phyloP scores from a whole-genome alignment of 2,113 vertebrate genomes.

The Paedocypris sp. region DNA sequence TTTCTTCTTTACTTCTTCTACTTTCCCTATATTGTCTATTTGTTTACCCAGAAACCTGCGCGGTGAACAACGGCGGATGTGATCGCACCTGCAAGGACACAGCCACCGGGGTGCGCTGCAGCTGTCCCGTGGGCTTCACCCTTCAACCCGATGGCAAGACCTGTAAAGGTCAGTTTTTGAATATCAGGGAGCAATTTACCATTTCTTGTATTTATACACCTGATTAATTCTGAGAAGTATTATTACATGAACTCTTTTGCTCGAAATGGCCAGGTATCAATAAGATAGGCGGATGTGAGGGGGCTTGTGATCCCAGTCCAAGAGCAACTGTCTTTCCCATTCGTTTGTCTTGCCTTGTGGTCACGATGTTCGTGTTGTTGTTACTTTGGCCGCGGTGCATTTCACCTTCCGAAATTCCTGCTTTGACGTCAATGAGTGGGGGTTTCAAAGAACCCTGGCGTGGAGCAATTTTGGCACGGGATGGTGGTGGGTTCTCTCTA shows the following conservation, averaged over 20 bases:
- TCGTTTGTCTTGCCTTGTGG: conserved; percentile 17
- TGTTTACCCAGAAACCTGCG: conserved; percentile 81
- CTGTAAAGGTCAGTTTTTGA: conserved; percentile 85
- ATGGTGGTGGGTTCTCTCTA: conserved; percentile 41
- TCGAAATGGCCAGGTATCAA: conserved; percentile 25
- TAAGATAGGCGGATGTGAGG: background rate
- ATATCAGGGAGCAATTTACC: conserved; percentile 34
- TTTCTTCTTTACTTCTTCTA: conserved; percentile 20
- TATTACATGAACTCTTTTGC: conserved; percentile 16
- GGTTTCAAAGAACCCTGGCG: conserved; percentile 24
- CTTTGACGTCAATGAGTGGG: conserved; percentile 40
- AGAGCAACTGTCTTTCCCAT: conserved; percentile 22
- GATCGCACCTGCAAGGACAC: conserved; percentile 96
- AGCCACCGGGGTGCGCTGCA: conserved; percentile 89
- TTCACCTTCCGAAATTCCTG: conserved; percentile 34
- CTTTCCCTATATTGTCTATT: conserved; percentile 30
- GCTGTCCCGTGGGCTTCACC: conserved; percentile 92
- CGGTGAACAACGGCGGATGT: conserved; percentile 93
- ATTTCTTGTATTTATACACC: conserved; percentile 37
- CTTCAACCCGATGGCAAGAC: conserved; percentile 94
- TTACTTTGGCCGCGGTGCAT: conserved; percentile 37
- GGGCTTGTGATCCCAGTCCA: conserved; percentile 43
- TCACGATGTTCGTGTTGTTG: conserved; percentile 35
- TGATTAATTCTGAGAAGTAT: conserved; percentile 28
- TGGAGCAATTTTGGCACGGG: conserved; percentile 33